Conservation (phyloP, 2,113 vertebrate genomes). For the Zootoca vivipara region DNA sequence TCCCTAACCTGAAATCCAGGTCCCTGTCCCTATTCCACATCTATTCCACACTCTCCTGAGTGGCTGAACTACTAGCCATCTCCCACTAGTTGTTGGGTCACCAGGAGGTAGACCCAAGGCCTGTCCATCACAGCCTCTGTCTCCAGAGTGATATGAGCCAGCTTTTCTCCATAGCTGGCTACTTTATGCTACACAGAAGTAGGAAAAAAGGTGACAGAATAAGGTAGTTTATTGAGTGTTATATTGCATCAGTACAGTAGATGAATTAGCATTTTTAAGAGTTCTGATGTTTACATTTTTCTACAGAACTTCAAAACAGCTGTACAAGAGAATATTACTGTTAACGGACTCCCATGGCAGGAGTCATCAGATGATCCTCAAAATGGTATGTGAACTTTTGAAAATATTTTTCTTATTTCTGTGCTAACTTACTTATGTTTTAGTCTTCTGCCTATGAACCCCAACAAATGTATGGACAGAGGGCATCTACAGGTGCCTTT, state of each 20-base stretch:
- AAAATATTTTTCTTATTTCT: neutral
- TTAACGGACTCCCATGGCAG: conserved; percentile 84
- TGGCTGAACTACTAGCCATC: too few species aligned
- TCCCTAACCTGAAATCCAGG: too few species aligned
- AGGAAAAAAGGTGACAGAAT: neutral
- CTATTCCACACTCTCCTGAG: too few species aligned
- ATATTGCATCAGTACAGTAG: rapidly evolving
- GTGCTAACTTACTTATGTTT: neutral
- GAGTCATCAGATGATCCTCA: conserved; percentile 72
- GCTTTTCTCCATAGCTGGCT: neutral
- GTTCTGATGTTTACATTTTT: conserved; percentile 29
- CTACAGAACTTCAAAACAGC: conserved; percentile 87
- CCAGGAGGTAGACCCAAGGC: too few species aligned
- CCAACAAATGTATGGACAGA: neutral
- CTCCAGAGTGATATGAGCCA: neutral
- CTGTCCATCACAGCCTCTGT: neutral
- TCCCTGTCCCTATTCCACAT: too few species aligned
- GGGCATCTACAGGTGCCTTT: neutral
- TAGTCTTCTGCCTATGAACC: neutral
- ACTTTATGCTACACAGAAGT: neutral
- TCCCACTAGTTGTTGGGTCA: too few species aligned
- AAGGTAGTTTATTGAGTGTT: neutral
- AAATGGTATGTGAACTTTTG: conserved; percentile 60
- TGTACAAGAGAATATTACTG: conserved; percentile 84
- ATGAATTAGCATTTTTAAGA: neutral